Evolutionary conservation across 1,140 invertebrate genomes (phyloP), one percentile per base, ranked within the genome.

Genomic region (Caenorhabditis tropicalis): DNA sequence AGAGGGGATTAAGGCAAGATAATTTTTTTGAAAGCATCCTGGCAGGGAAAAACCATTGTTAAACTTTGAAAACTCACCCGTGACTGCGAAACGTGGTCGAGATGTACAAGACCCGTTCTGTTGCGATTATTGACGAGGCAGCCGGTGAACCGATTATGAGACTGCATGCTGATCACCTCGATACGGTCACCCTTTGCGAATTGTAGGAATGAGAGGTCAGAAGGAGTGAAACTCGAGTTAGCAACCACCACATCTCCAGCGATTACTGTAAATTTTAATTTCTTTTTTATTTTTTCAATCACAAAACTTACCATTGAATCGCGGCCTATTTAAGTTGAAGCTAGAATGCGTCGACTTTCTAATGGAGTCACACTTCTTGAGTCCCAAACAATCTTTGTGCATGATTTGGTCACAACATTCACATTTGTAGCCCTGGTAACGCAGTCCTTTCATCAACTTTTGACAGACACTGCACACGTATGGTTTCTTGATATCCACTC

Each of bases 381-480:
- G 82, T 12, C 39, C 70, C 43, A 86, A 27, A 49, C 85, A 86
- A 1, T 86, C 80, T 21, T 79, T 70, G 51, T 86, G 85, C 43
- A 86, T 56, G 29, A 51, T 79, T 31, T 36, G 24, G 5, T 36
- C 39, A 29, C 85, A 86, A 49, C 19, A 65, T 86, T 85, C 83
- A 33, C 87, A 87, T n/a, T 83, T 79, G 81, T 87, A 87, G 86
- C 87, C 87, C 24, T 87, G 87, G 29, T 43, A 87, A 29, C 65
- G 85, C 21, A 87, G 48, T 33, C 87, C 87, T 65, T 74, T 79
- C 19, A 87, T 65, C 24, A 87, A 70, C 21, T 81, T 81, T 7
- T 86, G n/a, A 53, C 87, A 87, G 27, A 79, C 56, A 16, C 19
- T 12, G 48, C 87, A 87, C 9, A n/a, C 43, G 5, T 24, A 43